A percentile compares a stretch with the other conserved stretches of the same genome.
Evolutionary conservation across 2,888 invertebrate genomes (phyloP).

Genomic region (Dromius quadrimaculatus): DNA sequence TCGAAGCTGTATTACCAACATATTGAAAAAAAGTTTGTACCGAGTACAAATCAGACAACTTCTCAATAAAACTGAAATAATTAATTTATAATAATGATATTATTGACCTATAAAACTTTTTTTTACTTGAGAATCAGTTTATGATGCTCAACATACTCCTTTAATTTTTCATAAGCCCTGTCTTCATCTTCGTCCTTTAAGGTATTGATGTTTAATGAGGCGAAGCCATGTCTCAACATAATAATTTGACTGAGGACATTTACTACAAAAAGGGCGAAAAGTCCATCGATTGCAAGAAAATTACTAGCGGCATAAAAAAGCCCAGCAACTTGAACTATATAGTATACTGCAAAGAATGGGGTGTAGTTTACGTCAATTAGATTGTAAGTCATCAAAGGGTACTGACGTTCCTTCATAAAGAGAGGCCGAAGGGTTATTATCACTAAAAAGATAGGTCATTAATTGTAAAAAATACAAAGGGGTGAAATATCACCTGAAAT

Average conservation of each 20-base stretch:
- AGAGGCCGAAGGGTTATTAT: conserved; percentile 18
- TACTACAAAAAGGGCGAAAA: conserved; percentile 28
- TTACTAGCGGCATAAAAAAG: conserved; percentile 24
- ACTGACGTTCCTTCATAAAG: conserved; percentile 8
- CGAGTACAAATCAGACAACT: conserved; percentile 34
- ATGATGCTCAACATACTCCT: conserved; percentile 46
- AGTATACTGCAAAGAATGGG: conserved; percentile 3
- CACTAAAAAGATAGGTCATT: not conserved
- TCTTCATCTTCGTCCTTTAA: conserved; percentile 25
- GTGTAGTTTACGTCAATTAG: conserved; percentile 33
- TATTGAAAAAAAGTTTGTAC: conserved; percentile 39
- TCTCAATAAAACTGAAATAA: conserved; percentile 35
- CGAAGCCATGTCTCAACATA: conserved; percentile 36
- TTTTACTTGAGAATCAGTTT: conserved; percentile 38
- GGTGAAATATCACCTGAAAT: not conserved
- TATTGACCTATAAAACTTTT: not conserved
- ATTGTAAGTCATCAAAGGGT: conserved; percentile 40
- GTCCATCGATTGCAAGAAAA: conserved; percentile 27
- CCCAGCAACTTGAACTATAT: conserved; percentile 14
- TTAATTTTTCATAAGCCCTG: conserved; percentile 29
- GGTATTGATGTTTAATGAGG: conserved; percentile 9
- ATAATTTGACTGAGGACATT: conserved; percentile 37
- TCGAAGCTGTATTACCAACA: conserved; percentile 44
- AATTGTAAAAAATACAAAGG: too few relatives aligned
- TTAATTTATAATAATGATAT: not conserved